Evolutionary conservation across 2,888 invertebrate species (phyloP).

Genomic region (Tachina grossa): DNA sequence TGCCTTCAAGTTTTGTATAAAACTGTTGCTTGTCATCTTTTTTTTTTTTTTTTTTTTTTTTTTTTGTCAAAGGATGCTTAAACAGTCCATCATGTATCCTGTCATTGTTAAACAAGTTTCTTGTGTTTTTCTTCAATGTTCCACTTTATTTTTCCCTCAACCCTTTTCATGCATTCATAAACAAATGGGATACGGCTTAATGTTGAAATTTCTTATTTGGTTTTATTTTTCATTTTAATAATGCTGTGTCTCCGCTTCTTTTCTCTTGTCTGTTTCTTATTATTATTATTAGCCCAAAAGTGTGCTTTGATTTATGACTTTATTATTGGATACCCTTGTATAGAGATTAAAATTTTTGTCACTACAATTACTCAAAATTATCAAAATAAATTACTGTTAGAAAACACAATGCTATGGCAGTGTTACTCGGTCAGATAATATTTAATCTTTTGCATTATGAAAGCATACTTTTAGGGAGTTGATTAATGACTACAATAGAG

Average conservation of each 20-base stretch:
- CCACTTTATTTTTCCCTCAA: conserved; percentile 1
- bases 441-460: conserved; percentile 27
- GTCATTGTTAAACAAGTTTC: conserved; percentile 55
- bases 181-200: conserved; percentile 14
- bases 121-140: conserved; percentile 29
- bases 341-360: conserved; percentile 38
- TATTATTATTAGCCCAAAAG: conserved; percentile 76
- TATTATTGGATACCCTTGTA: conserved; percentile 64
- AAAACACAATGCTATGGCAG: conserved; percentile 2
- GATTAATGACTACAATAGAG: conserved; percentile 75
- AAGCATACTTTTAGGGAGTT: conserved; percentile 71
- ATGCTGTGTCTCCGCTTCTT: conserved; percentile 66
- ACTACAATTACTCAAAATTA: conserved; percentile 79
- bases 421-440: conserved; percentile 48
- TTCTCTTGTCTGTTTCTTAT: background rate
- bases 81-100: conserved; percentile 58
- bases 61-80: conserved; percentile 47
- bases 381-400: conserved; percentile 66
- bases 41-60: too few species aligned
- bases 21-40: conserved; percentile 62
- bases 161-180: conserved; percentile 28
- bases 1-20: conserved; percentile 35
- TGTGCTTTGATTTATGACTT: conserved; percentile 79
- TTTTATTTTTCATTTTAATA: conserved; percentile 62
- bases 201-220: conserved; percentile 35